These are phyloP conservation scores for Ametastegia equiseti DNA, from an alignment of 2,888 invertebrate genomes.

Conservation along the genomic window DNA sequence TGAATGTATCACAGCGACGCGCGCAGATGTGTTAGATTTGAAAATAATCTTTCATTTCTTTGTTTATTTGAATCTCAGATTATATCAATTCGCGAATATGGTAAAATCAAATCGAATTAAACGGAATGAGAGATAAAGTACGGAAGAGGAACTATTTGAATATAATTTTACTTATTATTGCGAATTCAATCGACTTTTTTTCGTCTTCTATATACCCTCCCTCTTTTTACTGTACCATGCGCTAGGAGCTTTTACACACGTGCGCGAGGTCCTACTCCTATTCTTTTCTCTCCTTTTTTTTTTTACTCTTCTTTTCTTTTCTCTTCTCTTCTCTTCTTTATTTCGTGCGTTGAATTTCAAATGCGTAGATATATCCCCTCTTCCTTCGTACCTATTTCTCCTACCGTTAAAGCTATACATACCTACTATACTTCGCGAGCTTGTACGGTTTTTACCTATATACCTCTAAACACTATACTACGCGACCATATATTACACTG, in stretches of 20 bases:
- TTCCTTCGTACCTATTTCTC: too few relatives aligned
- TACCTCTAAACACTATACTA: background rate
- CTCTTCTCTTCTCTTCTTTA: background rate
- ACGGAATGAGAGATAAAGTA: too few relatives aligned
- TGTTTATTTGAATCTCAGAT: too few relatives aligned
- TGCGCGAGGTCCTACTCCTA: background rate
- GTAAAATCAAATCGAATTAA: too few relatives aligned
- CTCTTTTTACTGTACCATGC: background rate
- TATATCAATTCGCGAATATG: too few relatives aligned
- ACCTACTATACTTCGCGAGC: too few relatives aligned
- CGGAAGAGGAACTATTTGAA: too few relatives aligned
- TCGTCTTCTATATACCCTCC: background rate
- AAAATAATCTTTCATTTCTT: too few relatives aligned
- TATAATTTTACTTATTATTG: background rate
- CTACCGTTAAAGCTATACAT: background rate
- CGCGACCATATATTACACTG: background rate
- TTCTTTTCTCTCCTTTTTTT: background rate
- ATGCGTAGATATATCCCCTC: conserved; percentile 23
- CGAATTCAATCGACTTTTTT: conserved; percentile 27
- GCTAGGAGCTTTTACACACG: conserved; percentile 10
- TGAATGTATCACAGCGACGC: too few relatives aligned
- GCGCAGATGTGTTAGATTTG: too few relatives aligned
- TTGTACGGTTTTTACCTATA: background rate
- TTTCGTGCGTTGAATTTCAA: conserved; percentile 19
- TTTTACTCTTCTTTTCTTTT: background rate